A percentile compares a stretch with the other conserved stretches of the same genome.
These are phyloP conservation scores for Cyprinodon variegatus DNA, from an alignment of 2,113 vertebrate genomes.

Conservation along the genomic window DNA sequence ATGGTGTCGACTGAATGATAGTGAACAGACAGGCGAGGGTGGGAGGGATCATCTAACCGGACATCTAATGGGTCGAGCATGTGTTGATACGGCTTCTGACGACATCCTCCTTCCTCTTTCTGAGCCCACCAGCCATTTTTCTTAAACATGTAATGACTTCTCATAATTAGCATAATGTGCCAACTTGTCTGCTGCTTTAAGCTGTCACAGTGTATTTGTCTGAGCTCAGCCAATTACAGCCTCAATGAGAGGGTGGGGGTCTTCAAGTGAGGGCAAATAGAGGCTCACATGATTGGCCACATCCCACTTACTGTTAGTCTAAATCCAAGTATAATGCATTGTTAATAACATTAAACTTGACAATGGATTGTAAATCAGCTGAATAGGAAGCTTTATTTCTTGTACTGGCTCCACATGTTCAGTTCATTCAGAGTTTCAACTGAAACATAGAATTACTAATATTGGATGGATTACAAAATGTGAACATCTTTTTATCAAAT, in stretches of 20 bases:
- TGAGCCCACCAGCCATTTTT: slow-evolving; percentile 69
- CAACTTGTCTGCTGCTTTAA: slow-evolving; percentile 80
- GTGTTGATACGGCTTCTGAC: slow-evolving; percentile 53
- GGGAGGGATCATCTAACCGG: slow-evolving; percentile 3
- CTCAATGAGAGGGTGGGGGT: slow-evolving; percentile 12
- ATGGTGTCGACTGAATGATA: slow-evolving; percentile 55
- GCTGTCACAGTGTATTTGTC: slow-evolving; percentile 78
- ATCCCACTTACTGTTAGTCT: slow-evolving; percentile 72
- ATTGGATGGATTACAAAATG: background rate
- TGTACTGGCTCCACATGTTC: slow-evolving; percentile 58
- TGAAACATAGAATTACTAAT: background rate
- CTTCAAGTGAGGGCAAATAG: slow-evolving; percentile 38
- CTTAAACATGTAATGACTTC: slow-evolving; percentile 79
- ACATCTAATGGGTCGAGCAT: slow-evolving; percentile 54
- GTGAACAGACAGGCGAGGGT: slow-evolving; percentile 31
- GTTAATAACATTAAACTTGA: slow-evolving; percentile 53
- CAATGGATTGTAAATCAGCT: slow-evolving; percentile 36
- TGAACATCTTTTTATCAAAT: background rate
- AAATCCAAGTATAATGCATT: slow-evolving; percentile 36
- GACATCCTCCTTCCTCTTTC: slow-evolving; percentile 79
- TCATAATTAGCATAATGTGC: slow-evolving; percentile 82
- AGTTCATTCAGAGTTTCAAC: slow-evolving; percentile 5
- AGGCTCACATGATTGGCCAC: slow-evolving; percentile 53
- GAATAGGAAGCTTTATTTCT: slow-evolving; percentile 75
- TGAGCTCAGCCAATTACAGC: slow-evolving; percentile 75